Evolutionary conservation across 1,140 invertebrate species (phyloP).

Genomic region (Scaptodrosophila lebanonensis): DNA sequence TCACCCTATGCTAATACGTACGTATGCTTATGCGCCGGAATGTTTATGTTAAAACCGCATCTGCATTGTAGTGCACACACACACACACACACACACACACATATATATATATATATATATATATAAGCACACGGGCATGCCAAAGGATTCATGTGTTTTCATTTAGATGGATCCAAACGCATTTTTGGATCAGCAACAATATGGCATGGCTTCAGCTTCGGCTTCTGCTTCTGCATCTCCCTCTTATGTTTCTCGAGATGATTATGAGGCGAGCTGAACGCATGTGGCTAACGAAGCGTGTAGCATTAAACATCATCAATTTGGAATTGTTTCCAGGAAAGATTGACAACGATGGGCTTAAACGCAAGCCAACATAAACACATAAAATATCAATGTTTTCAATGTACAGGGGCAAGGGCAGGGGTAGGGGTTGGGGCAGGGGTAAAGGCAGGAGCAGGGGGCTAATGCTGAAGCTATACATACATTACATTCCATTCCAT

Average conservation of each 20-base stretch:
- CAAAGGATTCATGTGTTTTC: slow-evolving; percentile 1
- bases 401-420: too few relatives aligned
- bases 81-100: not conserved
- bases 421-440: too few relatives aligned
- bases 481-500: too few relatives aligned
- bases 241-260: slow-evolving; percentile 11
- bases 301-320: slow-evolving; percentile 57
- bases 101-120: not conserved
- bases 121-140: not conserved
- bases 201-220: slow-evolving; percentile 14
- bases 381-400: too few relatives aligned
- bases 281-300: slow-evolving; percentile 46
- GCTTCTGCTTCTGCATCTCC: slow-evolving; percentile 2
- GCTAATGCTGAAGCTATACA: too few relatives aligned
- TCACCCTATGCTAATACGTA: slow-evolving; percentile 15
- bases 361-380: slow-evolving; percentile 24
- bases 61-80: not conserved
- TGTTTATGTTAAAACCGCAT: slow-evolving; percentile 12
- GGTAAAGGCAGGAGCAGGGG: too few relatives aligned
- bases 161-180: slow-evolving; percentile 18
- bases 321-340: slow-evolving; percentile 47
- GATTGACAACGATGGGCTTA: slow-evolving; percentile 44
- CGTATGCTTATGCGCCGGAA: slow-evolving; percentile 13
- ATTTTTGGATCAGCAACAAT: slow-evolving; percentile 19
- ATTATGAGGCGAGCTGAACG: slow-evolving; percentile 17